A percentile compares a stretch with the other conserved stretches of the same genome.
Conservation (phyloP, 1,140 invertebrate species). For the Hermatobates lingyangjiaoensis region DNA sequence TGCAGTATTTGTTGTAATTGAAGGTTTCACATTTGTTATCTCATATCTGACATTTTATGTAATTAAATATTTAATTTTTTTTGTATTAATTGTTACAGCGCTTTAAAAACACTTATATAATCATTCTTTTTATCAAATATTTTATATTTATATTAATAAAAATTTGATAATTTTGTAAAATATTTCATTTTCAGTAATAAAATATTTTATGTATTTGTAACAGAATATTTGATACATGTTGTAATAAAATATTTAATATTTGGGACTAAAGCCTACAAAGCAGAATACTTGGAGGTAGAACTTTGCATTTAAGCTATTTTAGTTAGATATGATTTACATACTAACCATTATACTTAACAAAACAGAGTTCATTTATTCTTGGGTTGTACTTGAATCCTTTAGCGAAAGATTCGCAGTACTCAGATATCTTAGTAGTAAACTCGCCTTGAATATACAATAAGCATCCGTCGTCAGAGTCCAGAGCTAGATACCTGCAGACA, state of each 20-base stretch:
- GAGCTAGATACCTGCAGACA: background rate
- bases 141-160: too few species aligned
- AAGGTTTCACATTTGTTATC: too few species aligned
- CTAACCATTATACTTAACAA: background rate
- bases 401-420: background rate
- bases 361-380: background rate
- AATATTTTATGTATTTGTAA: background rate
- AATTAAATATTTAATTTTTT: too few species aligned
- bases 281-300: background rate
- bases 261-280: background rate
- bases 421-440: background rate
- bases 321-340: background rate
- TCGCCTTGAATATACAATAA: background rate
- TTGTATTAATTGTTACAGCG: too few species aligned
- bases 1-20: too few species aligned
- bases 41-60: too few species aligned
- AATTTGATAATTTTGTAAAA: background rate
- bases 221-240: background rate
- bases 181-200: background rate
- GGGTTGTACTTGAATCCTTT: background rate
- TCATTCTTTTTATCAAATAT: too few species aligned
- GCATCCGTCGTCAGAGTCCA: background rate
- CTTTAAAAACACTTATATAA: too few species aligned
- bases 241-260: background rate
- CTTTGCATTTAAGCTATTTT: background rate